Percentiles rank a stretch among this genome's conserved stretches.
Conservation (phyloP, 2,888 invertebrate species). For the Plusia festucae region DNA sequence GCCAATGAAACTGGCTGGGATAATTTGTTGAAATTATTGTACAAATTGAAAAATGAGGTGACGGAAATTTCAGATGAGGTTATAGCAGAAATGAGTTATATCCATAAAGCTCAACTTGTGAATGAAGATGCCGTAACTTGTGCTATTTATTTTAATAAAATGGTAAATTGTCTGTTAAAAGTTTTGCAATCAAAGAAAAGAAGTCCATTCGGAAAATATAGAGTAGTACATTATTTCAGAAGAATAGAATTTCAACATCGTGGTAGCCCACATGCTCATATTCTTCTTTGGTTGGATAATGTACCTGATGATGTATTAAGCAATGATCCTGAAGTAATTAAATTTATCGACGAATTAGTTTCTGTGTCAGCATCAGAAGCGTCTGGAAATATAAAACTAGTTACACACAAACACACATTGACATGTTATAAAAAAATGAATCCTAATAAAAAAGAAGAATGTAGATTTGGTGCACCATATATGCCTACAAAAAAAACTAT, state of each 20-base stretch:
- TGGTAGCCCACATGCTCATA: constrained; percentile 69
- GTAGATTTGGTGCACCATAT: too few species aligned
- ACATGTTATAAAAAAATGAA: constrained; percentile 49
- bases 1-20: constrained; percentile 73
- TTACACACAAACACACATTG: constrained; percentile 64
- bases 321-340: constrained; percentile 45
- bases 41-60: constrained; percentile 62
- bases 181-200: constrained; percentile 60
- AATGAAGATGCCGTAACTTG: constrained; percentile 67
- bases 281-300: constrained; percentile 59
- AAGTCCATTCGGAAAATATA: constrained; percentile 66
- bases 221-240: constrained; percentile 63
- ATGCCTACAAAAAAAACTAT: too few species aligned
- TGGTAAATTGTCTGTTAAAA: constrained; percentile 61
- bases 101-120: constrained; percentile 55
- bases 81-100: constrained; percentile 45
- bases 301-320: constrained; percentile 56
- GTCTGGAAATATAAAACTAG: constrained; percentile 62
- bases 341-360: constrained; percentile 51
- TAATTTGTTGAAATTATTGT: constrained; percentile 63
- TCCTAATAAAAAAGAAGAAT: too few species aligned
- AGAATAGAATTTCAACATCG: constrained; percentile 70
- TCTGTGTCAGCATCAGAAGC: constrained; percentile 60
- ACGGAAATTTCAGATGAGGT: constrained; percentile 53
- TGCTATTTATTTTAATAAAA: constrained; percentile 68